phyloP scores from a whole-genome alignment of 2,797 vertebrate species.

The Siniperca obscura region DNA sequence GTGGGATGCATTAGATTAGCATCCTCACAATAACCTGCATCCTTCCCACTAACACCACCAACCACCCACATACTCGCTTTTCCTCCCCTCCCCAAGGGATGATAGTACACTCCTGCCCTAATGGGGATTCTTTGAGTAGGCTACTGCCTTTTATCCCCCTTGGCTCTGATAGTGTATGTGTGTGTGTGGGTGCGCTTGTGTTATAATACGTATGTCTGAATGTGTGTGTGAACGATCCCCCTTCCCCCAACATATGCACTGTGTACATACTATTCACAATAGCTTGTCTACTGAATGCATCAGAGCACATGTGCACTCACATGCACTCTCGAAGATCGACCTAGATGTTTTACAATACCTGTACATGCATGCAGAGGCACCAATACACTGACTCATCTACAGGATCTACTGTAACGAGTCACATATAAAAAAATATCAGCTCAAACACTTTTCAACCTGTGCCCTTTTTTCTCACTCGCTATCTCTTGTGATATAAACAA shows the following conservation, averaged over 20 bases:
- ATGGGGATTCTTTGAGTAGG: constrained; percentile 81
- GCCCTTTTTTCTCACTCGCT: constrained; percentile 39
- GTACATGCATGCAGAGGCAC: constrained; percentile 51
- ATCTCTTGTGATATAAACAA: constrained; percentile 46
- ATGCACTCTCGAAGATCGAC: constrained; percentile 76
- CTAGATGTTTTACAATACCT: constrained; percentile 77
- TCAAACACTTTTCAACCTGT: constrained; percentile 27
- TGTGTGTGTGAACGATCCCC: constrained; percentile 42
- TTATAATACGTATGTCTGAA: constrained; percentile 52
- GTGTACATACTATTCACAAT: constrained; percentile 71
- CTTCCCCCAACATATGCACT: constrained; percentile 68
- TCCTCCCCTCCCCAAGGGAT: constrained; percentile 57
- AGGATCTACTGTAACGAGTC: constrained; percentile 55
- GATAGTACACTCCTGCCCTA: constrained; percentile 75
- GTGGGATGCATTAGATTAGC: constrained; percentile 67
- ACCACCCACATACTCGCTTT: constrained; percentile 61
- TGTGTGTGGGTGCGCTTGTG: constrained; percentile 42
- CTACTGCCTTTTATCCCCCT: constrained; percentile 72
- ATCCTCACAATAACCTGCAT: constrained; percentile 78
- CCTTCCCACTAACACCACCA: constrained; percentile 50
- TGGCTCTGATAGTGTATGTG: constrained; percentile 57
- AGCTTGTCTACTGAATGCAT: constrained; percentile 67
- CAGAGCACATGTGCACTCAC: constrained; percentile 73
- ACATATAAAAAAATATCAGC: constrained; percentile 45
- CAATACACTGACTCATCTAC: constrained; percentile 65